phyloP scores from a whole-genome alignment of 1,140 invertebrate genomes.

The Brachystomella parvula region DNA sequence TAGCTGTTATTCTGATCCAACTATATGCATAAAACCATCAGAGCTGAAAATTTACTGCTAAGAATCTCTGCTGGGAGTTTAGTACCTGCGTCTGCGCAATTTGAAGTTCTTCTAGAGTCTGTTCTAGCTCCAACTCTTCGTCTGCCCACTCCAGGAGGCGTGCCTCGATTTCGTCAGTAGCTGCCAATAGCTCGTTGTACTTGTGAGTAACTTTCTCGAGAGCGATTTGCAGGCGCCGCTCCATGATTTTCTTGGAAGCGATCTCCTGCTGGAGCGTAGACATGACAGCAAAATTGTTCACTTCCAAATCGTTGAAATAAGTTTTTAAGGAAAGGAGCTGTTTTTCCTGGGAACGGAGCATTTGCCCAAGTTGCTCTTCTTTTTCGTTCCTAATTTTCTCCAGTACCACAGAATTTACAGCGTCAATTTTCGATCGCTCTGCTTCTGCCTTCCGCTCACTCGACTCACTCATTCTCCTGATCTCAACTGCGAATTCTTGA shows the following conservation, averaged over 20 bases:
- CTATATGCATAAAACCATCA: not conserved
- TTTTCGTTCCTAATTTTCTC: slow-evolving; percentile 75
- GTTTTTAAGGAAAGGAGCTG: slow-evolving; percentile 80
- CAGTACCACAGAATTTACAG: slow-evolving; percentile 50
- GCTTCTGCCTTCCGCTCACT: slow-evolving; percentile 65
- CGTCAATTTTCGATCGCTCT: slow-evolving; percentile 63
- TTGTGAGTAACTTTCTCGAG: slow-evolving; percentile 15
- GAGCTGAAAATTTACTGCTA: not conserved
- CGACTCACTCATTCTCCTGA: slow-evolving; percentile 42
- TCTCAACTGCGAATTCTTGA: slow-evolving; percentile 17
- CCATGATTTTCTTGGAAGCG: slow-evolving; percentile 67
- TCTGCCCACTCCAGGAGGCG: not conserved
- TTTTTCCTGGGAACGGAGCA: slow-evolving; percentile 74
- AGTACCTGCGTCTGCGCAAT: not conserved
- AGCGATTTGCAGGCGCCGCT: slow-evolving; percentile 56
- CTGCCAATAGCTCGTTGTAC: not conserved
- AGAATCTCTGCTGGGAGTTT: not conserved
- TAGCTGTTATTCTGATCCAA: not conserved
- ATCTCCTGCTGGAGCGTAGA: slow-evolving; percentile 76
- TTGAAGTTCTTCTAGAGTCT: not conserved
- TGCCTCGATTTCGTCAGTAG: not conserved
- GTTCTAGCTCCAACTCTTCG: not conserved
- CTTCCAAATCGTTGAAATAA: slow-evolving; percentile 87
- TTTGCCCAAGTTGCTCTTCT: slow-evolving; percentile 69
- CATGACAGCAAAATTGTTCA: slow-evolving; percentile 80